These are phyloP conservation scores for Cephalopholis sonnerati DNA, from an alignment of 2,113 vertebrate genomes.

Conservation along the genomic window DNA sequence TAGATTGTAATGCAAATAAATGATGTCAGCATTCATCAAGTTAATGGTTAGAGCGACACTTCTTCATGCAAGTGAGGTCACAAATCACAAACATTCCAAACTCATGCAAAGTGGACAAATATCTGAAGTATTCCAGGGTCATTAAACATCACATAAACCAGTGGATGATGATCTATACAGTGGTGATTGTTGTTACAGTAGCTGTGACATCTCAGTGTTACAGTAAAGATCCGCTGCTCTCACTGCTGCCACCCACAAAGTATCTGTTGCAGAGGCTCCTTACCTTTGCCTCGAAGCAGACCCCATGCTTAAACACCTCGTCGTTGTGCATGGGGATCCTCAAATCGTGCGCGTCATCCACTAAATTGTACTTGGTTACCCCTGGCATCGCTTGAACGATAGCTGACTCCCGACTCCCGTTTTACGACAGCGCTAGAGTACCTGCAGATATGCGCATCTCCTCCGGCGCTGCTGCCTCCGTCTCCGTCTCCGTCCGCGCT, in stretches of 20 bases:
- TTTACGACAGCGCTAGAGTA: constrained; percentile 69
- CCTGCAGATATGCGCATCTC: constrained; percentile 70
- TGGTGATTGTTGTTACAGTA: neutral
- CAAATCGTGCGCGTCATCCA: constrained; percentile 93
- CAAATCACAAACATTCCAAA: constrained; percentile 6
- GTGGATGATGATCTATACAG: neutral
- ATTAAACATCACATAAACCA: neutral
- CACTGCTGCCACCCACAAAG: constrained; percentile 4
- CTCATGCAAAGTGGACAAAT: constrained; percentile 15
- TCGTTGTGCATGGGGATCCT: constrained; percentile 95
- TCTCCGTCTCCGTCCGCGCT: constrained; percentile 38
- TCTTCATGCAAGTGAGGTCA: no score
- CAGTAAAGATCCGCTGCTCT: neutral
- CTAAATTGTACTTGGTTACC: constrained; percentile 95
- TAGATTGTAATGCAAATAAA: neutral
- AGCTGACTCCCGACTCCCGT: constrained; percentile 43
- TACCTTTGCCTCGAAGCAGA: constrained; percentile 97
- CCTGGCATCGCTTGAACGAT: constrained; percentile 88
- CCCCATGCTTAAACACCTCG: constrained; percentile 94
- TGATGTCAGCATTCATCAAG: neutral
- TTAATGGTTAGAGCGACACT: neutral
- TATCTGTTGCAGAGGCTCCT: constrained; percentile 64
- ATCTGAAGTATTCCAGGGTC: neutral
- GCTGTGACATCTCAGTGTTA: neutral
- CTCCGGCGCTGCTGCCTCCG: constrained; percentile 26